Evolutionary conservation across 2,888 invertebrate species (phyloP), one percentile per base, ranked within the genome.

Genomic region (Hybos culiciformis): DNA sequence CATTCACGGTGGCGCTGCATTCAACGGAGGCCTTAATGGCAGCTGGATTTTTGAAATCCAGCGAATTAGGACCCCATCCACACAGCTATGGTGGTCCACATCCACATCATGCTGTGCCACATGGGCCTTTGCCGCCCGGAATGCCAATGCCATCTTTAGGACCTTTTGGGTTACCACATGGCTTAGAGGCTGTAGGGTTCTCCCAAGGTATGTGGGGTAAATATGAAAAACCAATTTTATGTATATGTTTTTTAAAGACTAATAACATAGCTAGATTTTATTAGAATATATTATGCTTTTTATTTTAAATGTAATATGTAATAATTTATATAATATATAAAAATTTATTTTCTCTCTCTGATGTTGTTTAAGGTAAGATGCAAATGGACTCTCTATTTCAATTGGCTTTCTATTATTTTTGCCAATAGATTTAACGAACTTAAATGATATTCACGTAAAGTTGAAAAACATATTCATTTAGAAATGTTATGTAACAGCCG

Each of bases 191-290:
- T 51, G 67, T 67, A 57, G 67, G 67, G 60, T 67, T 66, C 55
- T 62, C 66, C 59, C 67, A 67, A 66, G 66, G 67, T 66, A 66
- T 67, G 66, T 67, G 67, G 67, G 67, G 67, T 67, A 67, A 67
- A 63, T 67, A 67, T 64, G 59, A 31, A 41, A 34, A 21, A n/a
- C 17, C 20, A 12, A 18, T 23, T 29, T 26, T 34, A 37, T 26
- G 21, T 39, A 11, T 33, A 36, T 39, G 37, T 37, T 12, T 34
- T 26, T 20, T 1, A 21, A 37, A 15, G 31, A 38, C 15, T 37
- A 32, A 12, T 14, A 44, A 36, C 45, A 48, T 47, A 47, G 47
- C 47, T 48, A 47, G 45, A 45, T 45, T 47, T 46, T 33, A 38
- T 11, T 26, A 26, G 9, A 26, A 26, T 12, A 26, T 26, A 12